A percentile compares a stretch with the other conserved stretches of the same genome.
phyloP scores from a whole-genome alignment of 2,797 vertebrate genomes.

The Mallotus villosus region DNA sequence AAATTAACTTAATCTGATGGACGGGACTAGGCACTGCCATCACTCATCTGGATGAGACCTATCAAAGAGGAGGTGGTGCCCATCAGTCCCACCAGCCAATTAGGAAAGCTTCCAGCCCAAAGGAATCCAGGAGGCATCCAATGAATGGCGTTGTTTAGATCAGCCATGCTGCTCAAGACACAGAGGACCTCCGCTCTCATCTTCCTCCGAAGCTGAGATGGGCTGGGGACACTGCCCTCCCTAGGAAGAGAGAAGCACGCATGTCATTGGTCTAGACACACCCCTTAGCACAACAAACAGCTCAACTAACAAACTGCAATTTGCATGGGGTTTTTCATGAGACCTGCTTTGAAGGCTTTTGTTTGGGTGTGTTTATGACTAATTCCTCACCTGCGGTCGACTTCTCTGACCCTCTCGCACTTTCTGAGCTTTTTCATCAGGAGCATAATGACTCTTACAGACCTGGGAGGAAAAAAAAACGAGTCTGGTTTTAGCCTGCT shows the following conservation, averaged over 20 bases:
- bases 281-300: neutral
- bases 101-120: conserved; percentile 87
- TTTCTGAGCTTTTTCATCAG: conserved; percentile 73
- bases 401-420: conserved; percentile 25
- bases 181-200: conserved; percentile 76
- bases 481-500: neutral
- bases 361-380: no score
- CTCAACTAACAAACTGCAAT: neutral
- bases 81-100: conserved; percentile 91
- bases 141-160: conserved; percentile 88
- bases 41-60: conserved; percentile 78
- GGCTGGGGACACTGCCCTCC: conserved; percentile 33
- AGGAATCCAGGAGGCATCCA: conserved; percentile 91
- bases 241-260: conserved; percentile 41
- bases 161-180: conserved; percentile 77
- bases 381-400: conserved; percentile 51
- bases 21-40: conserved; percentile 27
- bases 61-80: conserved; percentile 89
- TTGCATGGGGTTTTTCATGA: no score
- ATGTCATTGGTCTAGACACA: neutral
- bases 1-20: neutral
- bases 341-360: no score
- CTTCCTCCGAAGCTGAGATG: conserved; percentile 51
- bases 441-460: conserved; percentile 76
- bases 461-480: conserved; percentile 69